Base-by-base conservation (phyloP, 92 coral and sea anemone genomes). In the Porites evermanni region DNA sequence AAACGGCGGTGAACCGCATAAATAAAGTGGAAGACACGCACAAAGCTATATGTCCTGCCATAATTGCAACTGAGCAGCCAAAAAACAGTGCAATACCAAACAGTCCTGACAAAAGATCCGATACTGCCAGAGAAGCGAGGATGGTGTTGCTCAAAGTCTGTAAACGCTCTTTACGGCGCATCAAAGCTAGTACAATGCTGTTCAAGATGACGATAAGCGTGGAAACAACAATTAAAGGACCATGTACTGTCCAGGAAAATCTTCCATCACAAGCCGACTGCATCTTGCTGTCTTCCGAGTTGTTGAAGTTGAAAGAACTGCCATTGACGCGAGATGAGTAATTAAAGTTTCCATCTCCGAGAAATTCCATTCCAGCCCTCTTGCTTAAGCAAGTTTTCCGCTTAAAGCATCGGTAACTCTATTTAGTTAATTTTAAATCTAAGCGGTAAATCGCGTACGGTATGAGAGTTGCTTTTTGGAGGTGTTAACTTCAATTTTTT, bases 31-130 rank as follows among this genome's bases (percentile, higher is more conserved):
- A 79, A 24, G 75, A 71, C 2, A 89, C 74, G 78, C 95, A 92
- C 12, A 78, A 5, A 21, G 14, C 61, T 65, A 70, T 26, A 4
- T 26, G 16, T 2, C 20, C 20, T 54, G 20, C 3, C 73, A 17
- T 51, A 29, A 63, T 61, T 7, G 81, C 58, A 19, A 88, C 32
- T 23, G 75, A 63, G 72, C 95, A 92, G 19, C 64, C 91, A 24
- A 89, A 74, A 20, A 74, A 29, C 56, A 88, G 68, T 8, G 95
- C 88, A 54, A 86, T 26, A 24, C 88, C 93, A 7, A 88, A 26
- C 8, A 92, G 79, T 1, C 93, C 95, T 21, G 91, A 70, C 64
- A 92, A 68, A 1, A 92, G 54, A 74, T 92, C 95, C 9, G 93
- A 85, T 16, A 86, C 87, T 7, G 93, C 85, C 79, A 92, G 65